These are phyloP conservation scores for Drosophila peninsularis DNA, from an alignment of 2,888 invertebrate species.

Conservation along the genomic window DNA sequence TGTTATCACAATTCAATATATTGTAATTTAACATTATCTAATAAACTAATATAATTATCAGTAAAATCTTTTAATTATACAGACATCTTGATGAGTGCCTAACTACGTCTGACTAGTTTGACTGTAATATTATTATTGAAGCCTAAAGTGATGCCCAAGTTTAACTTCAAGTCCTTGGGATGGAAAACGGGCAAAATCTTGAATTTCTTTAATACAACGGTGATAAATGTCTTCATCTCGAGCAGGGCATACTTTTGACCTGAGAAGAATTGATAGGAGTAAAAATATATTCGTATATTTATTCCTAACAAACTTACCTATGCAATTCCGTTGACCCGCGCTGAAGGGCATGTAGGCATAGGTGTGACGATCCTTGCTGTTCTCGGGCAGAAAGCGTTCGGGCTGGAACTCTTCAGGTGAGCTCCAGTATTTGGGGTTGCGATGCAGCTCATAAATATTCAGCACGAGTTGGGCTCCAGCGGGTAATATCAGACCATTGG, in stretches of 20 bases:
- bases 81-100: not conserved
- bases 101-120: conserved; percentile 48
- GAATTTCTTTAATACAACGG: conserved; percentile 66
- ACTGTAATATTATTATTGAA: conserved; percentile 52
- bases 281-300: not conserved
- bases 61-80: not conserved
- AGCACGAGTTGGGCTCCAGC: conserved; percentile 63
- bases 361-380: conserved; percentile 74
- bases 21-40: not conserved
- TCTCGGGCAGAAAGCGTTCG: conserved; percentile 85
- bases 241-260: conserved; percentile 78
- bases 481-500: conserved; percentile 76
- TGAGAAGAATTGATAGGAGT: not conserved
- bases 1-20: not conserved
- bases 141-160: conserved; percentile 46
- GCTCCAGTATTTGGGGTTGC: conserved; percentile 72
- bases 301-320: conserved; percentile 59
- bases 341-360: conserved; percentile 82
- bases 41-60: not conserved
- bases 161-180: conserved; percentile 43
- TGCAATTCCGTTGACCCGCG: conserved; percentile 83
- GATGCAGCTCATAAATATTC: conserved; percentile 77
- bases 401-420: conserved; percentile 76
- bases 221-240: conserved; percentile 75
- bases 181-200: conserved; percentile 52